These are phyloP conservation scores for Augochlorella aurata DNA, from an alignment of 2,888 invertebrate species.

Conservation along the genomic window DNA sequence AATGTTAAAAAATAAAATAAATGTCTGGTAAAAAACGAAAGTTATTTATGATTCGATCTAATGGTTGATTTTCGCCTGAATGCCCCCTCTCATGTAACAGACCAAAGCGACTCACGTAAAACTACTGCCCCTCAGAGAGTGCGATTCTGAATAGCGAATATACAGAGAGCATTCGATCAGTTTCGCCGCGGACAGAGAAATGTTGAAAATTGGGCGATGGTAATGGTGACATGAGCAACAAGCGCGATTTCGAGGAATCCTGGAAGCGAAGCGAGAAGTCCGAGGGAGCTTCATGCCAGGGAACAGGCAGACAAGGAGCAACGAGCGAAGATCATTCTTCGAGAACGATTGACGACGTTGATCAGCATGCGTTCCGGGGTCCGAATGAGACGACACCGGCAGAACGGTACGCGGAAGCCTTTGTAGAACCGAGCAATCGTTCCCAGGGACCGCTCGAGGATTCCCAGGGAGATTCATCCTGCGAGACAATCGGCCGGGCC, in stretches of 20 bases:
- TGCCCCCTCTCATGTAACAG: no score
- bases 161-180: neutral
- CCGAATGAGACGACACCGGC: neutral
- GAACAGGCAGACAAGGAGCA: neutral
- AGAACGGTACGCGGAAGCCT: neutral
- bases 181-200: neutral
- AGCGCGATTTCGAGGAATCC: conserved; percentile 1
- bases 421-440: neutral
- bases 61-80: no score
- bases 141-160: neutral
- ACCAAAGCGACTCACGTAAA: neutral
- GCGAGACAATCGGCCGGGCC: conserved; percentile 22
- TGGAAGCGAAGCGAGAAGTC: neutral
- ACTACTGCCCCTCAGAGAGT: neutral
- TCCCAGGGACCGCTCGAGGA: conserved; percentile 13
- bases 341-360: conserved; percentile 14
- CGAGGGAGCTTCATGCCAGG: neutral
- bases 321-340: conserved; percentile 16
- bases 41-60: no score
- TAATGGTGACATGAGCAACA: conserved; percentile 55
- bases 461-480: conserved; percentile 19
- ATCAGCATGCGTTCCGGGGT: neutral
- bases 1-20: neutral
- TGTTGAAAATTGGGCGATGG: conserved; percentile 7
- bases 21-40: no score